Conservation (phyloP, 1,140 invertebrate species). For the Zaprionus taronus region DNA sequence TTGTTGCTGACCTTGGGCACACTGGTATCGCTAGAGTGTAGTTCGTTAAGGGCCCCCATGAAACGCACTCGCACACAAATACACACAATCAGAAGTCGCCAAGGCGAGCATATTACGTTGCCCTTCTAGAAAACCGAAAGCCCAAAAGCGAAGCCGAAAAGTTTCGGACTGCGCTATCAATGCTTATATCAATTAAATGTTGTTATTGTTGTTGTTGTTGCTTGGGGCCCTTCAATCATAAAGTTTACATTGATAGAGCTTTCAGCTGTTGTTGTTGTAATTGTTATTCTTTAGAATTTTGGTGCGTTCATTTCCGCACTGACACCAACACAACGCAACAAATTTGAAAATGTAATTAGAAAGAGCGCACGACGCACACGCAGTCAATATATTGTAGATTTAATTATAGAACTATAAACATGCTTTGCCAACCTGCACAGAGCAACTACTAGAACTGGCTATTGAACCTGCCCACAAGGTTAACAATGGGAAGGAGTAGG, state of each 20-base stretch:
- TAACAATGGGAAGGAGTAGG: neutral
- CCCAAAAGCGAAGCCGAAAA: slow-evolving; percentile 27
- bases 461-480: slow-evolving; percentile 50
- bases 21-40: slow-evolving; percentile 25
- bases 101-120: slow-evolving; percentile 42
- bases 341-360: slow-evolving; percentile 40
- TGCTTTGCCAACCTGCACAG: slow-evolving; percentile 18
- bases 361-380: slow-evolving; percentile 7
- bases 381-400: neutral
- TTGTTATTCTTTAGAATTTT: slow-evolving; percentile 10
- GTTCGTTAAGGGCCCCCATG: slow-evolving; percentile 50
- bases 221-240: slow-evolving; percentile 67
- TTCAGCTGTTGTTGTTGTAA: slow-evolving; percentile 24
- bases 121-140: slow-evolving; percentile 39
- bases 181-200: slow-evolving; percentile 71
- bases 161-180: slow-evolving; percentile 57
- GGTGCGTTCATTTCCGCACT: slow-evolving; percentile 70
- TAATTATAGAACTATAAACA: slow-evolving; percentile 33
- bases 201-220: slow-evolving; percentile 31
- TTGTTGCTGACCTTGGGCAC: slow-evolving; percentile 44
- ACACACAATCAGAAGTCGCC: slow-evolving; percentile 9
- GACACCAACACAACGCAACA: slow-evolving; percentile 3
- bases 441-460: slow-evolving; percentile 18
- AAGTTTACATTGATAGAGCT: slow-evolving; percentile 54
- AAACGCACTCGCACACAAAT: slow-evolving; percentile 35